These are phyloP conservation scores for Leucosticte australis DNA, from an alignment of 2,113 vertebrate species.

Conservation along the genomic window DNA sequence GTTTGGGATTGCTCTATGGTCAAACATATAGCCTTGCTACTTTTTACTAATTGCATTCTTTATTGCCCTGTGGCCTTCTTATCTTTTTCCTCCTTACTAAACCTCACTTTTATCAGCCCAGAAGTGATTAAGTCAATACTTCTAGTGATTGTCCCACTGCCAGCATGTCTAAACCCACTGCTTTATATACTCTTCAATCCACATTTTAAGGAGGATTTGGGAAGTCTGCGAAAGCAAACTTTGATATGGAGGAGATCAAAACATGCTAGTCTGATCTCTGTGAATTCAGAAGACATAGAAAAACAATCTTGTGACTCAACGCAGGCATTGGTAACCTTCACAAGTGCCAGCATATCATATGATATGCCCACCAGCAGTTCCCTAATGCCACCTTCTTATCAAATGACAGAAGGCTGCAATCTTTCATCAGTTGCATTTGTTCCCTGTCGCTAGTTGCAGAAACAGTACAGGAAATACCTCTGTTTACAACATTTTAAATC, in stretches of 20 bases:
- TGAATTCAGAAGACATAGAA: conserved; percentile 87
- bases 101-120: conserved; percentile 82
- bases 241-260: conserved; percentile 68
- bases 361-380: conserved; percentile 60
- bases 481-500: conserved; percentile 29
- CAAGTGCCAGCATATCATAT: conserved; percentile 72
- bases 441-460: conserved; percentile 70
- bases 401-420: conserved; percentile 70
- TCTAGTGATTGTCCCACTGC: conserved; percentile 87
- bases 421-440: conserved; percentile 77
- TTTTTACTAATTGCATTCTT: conserved; percentile 91
- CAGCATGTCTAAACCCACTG: conserved; percentile 90
- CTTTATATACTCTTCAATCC: conserved; percentile 94
- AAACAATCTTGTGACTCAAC: conserved; percentile 94
- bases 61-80: conserved; percentile 91
- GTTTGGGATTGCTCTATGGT: conserved; percentile 85
- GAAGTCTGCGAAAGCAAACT: conserved; percentile 74
- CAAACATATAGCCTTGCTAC: conserved; percentile 88
- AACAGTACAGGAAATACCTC: neutral
- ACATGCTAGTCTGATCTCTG: conserved; percentile 73
- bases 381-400: conserved; percentile 54
- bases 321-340: conserved; percentile 84
- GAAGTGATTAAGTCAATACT: conserved; percentile 87
- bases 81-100: conserved; percentile 88
- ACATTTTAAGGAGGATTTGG: conserved; percentile 87